Conservation (phyloP, 2,113 vertebrate genomes). For the Antigone vipio region DNA sequence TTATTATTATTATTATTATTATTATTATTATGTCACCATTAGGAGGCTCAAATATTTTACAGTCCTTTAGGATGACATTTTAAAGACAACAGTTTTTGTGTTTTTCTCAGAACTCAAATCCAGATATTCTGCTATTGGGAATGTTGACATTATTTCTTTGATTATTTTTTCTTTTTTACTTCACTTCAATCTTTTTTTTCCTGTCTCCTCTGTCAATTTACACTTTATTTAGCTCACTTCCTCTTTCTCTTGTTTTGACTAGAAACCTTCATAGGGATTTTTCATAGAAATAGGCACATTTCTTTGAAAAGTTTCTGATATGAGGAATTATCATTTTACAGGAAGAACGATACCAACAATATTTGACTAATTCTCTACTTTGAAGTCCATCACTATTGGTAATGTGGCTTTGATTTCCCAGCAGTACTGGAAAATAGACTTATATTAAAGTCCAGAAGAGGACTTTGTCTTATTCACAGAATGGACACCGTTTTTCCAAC, state of each 20-base stretch:
- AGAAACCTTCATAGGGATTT: background rate
- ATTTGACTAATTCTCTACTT: background rate
- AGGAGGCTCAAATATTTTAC: background rate
- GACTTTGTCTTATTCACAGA: background rate
- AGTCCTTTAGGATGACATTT: background rate
- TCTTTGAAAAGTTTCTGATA: background rate
- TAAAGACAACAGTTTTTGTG: background rate
- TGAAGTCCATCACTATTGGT: background rate
- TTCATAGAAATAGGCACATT: background rate
- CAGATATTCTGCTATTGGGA: background rate
- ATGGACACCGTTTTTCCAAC: background rate
- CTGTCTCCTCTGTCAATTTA: background rate
- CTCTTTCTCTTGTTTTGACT: background rate
- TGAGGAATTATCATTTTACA: background rate
- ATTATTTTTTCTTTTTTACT: background rate
- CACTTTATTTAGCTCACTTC: background rate
- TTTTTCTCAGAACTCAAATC: background rate
- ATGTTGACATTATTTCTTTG: background rate
- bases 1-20: background rate
- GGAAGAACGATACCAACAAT: background rate
- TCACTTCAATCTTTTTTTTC: background rate
- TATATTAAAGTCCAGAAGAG: background rate
- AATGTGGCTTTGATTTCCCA: background rate
- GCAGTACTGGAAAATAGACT: background rate
- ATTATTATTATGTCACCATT: background rate